Evolutionary conservation across 2,888 invertebrate genomes (phyloP), one percentile per base, ranked within the genome.

Genomic region (Cantharis flavilabris): DNA sequence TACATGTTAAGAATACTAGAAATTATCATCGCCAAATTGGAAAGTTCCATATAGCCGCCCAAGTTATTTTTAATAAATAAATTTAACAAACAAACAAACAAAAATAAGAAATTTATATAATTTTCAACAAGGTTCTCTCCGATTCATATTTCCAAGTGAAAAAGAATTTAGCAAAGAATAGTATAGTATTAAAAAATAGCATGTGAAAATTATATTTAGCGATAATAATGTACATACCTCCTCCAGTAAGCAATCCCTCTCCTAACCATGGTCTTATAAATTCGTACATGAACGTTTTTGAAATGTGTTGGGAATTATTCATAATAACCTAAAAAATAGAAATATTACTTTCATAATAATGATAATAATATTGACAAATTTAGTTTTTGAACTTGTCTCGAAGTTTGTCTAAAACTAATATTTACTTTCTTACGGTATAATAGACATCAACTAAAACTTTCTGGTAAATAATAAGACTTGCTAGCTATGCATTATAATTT

Each of bases 241-340:
- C 71, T 70, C 83, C 81, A n/a, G 84, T 84, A 7, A 85, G 75
- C 62, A 85, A 77, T n/a, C 85, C 85, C 18, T 82, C 77, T 28
- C 84, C 84, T 13, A 85, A 72, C 84, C 84, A 85, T 0, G 82
- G 81, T 14, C 74, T 70, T 0, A 83, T 64, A 70, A 81, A 82
- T 13, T 78, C 76, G 72, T 85, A 85, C 67, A 78, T 77, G 7
- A 73, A 69, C 10, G 82, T 82, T 75, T 85, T 85, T 3, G 76
- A 78, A 1, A 83, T 78, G 65, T 84, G 83, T 3, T 62, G 64
- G 2, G 80, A 80, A 72, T 82, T 84, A 26, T 76, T 82, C 71
- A 84, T 69, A 14, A 85, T 76, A 5, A 80, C 69, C 84, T 85
- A 73, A 69, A 80, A 82, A 26, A 64, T 26, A 75, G 5, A 14